Evolutionary conservation across 1,140 invertebrate species (phyloP), one percentile per base, ranked within the genome.

Genomic region (Acyrthosiphon pisum): DNA sequence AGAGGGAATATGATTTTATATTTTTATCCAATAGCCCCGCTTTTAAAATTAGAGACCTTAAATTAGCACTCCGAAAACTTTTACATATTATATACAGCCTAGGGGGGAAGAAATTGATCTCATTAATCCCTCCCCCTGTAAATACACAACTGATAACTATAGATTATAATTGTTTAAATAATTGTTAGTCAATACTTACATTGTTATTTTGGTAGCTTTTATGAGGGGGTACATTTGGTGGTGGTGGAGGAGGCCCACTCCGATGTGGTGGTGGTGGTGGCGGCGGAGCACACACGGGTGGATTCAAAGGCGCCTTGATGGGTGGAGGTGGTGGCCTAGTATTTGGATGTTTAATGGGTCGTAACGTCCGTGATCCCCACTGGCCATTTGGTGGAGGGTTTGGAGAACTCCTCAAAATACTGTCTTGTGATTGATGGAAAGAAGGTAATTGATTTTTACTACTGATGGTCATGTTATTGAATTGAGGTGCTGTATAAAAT

Each of bases 361-460:
- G 84, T 87, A 94, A 94, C 7, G 95, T 95, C 22, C 94, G 95
- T 30, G 95, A 95, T 9, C 53, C 48, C 48, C 93, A 94, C 76
- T 88, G 94, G 14, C 87, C n/a, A 88, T 88, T 93, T 76, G 90
- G 93, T 41, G 94, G 93, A 41, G 94, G 94, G 23, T 94, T 95
- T 20, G 95, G 93, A 35, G 90, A 44, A 48, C 94, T 93, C 56
- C 95, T 94, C 41, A 95, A 95, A 9, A 96, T 91, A 37, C 95
- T 96, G 94, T 96, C 96, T 81, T 96, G 95, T 0, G 96, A 96
- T 53, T 96, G 96, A 93, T 96, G 96, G 35, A 96, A 94, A 23
- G 95, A 95, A 0, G 95, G 94, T 20, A 95, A 94, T 6, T 95
- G 94, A 44, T 95, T 95, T 44, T 95, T 94, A 30, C 95, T 93